Evolutionary conservation across 2,797 vertebrate species (phyloP).

Genomic region (Oreonectes daqikongensis): DNA sequence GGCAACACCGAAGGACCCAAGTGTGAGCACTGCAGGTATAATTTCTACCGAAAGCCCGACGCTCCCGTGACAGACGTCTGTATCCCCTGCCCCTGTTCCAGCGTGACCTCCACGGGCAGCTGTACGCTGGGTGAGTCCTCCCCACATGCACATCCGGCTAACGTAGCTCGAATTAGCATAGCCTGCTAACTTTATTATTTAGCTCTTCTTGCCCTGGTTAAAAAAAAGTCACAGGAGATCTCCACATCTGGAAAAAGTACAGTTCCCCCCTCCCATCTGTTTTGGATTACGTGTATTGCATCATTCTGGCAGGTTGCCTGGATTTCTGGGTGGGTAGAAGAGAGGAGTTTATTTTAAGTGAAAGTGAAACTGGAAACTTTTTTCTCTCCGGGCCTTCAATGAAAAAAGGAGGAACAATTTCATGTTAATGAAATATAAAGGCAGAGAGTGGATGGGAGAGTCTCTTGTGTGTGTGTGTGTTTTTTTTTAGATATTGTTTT

Average conservation of each 20-base stretch:
- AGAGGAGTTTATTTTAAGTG: slow-evolving; percentile 33
- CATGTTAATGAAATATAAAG: slow-evolving; percentile 36
- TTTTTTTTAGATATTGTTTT: slow-evolving; percentile 16
- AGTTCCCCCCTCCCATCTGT: slow-evolving; percentile 17
- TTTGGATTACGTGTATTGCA: slow-evolving; percentile 25
- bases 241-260: slow-evolving; percentile 32
- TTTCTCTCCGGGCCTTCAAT: slow-evolving; percentile 4
- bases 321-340: slow-evolving; percentile 24
- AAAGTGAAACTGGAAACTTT: slow-evolving; percentile 41
- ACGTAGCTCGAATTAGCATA: slow-evolving; percentile 31
- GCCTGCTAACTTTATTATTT: slow-evolving; percentile 26
- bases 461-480: slow-evolving; percentile 29
- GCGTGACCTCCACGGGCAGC: slow-evolving; percentile 78
- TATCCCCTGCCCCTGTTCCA: slow-evolving; percentile 80
- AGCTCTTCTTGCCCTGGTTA: neutral
- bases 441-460: neutral
- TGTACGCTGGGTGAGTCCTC: slow-evolving; percentile 77
- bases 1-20: slow-evolving; percentile 76
- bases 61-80: slow-evolving; percentile 60
- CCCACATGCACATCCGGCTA: neutral
- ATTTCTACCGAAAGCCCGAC: slow-evolving; percentile 71
- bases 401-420: neutral
- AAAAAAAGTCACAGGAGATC: slow-evolving; percentile 27
- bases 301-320: slow-evolving; percentile 16
- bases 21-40: slow-evolving; percentile 79